Percentiles rank a stretch among this genome's conserved stretches.
phyloP scores from a whole-genome alignment of 2,113 vertebrate species.

The Python bivittatus region DNA sequence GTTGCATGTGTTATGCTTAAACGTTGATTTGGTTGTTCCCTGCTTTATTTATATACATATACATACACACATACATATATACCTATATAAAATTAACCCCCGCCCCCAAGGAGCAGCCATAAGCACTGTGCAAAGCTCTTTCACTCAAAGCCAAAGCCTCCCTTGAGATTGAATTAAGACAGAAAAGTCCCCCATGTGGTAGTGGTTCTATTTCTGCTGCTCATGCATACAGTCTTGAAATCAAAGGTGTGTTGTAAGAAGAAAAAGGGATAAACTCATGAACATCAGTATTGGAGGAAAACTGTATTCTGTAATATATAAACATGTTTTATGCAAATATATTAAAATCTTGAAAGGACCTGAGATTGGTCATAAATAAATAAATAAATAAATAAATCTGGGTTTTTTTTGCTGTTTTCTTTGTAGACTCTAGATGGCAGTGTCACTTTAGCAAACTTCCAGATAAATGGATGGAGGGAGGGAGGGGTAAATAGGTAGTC shows the following conservation, averaged over 20 bases:
- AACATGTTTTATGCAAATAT: not conserved
- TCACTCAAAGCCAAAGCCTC: not conserved
- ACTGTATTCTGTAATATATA: not conserved
- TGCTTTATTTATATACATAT: not conserved
- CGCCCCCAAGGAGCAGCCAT: not conserved
- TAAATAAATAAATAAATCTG: not conserved
- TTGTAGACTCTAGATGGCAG: slow-evolving; percentile 22
- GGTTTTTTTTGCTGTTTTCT: not conserved
- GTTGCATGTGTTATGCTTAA: not conserved
- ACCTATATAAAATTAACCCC: too few relatives aligned
- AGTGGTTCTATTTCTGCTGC: not conserved
- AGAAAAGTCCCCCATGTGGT: not conserved
- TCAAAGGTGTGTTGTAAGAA: not conserved
- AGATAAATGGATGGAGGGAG: not conserved
- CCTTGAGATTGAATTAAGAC: not conserved
- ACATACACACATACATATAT: too few relatives aligned
- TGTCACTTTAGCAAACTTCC: not conserved
- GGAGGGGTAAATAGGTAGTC: not conserved
- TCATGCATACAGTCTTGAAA: not conserved
- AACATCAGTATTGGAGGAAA: not conserved
- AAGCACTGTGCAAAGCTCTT: not conserved
- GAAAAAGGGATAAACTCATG: not conserved
- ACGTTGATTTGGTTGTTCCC: not conserved
- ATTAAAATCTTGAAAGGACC: not conserved
- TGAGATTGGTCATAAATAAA: not conserved